A percentile compares a stretch with the other conserved stretches of the same genome.
These are phyloP conservation scores for Bembecia ichneumoniformis DNA, from an alignment of 2,888 invertebrate genomes.

Conservation along the genomic window DNA sequence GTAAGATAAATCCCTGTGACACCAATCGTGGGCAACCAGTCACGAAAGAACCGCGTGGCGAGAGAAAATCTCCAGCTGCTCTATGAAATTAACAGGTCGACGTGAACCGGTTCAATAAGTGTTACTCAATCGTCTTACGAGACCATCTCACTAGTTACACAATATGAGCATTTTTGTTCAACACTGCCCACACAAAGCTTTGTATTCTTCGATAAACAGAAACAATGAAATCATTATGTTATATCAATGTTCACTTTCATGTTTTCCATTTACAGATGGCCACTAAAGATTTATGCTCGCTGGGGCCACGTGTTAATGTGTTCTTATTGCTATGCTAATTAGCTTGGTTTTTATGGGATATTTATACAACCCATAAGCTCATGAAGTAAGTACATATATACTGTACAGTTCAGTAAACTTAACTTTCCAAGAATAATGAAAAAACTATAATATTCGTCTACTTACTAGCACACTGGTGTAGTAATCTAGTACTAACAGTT, in stretches of 20 bases:
- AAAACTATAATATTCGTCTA: too few species aligned
- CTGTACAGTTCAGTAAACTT: too few species aligned
- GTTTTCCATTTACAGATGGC: neutral
- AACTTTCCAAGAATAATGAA: too few species aligned
- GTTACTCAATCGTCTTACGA: constrained; percentile 38
- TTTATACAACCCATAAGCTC: too few species aligned
- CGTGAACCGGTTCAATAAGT: constrained; percentile 6
- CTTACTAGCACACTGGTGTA: too few species aligned
- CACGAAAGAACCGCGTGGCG: neutral
- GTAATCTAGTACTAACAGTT: too few species aligned
- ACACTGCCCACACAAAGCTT: constrained; percentile 36
- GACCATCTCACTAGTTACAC: constrained; percentile 38
- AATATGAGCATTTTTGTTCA: constrained; percentile 47
- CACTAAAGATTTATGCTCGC: neutral
- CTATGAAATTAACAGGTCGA: neutral
- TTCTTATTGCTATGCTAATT: neutral
- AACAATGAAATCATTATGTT: constrained; percentile 42
- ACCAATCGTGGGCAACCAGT: neutral
- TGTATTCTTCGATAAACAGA: constrained; percentile 20
- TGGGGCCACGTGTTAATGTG: neutral
- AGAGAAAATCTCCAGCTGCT: neutral
- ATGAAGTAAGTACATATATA: too few species aligned
- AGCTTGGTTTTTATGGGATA: neutral
- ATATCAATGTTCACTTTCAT: constrained; percentile 5
- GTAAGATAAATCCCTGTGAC: neutral